A percentile compares a stretch with the other conserved stretches of the same genome.
Conservation (phyloP, 2,888 invertebrate genomes). For the Hirtodrosophila histrioides region DNA sequence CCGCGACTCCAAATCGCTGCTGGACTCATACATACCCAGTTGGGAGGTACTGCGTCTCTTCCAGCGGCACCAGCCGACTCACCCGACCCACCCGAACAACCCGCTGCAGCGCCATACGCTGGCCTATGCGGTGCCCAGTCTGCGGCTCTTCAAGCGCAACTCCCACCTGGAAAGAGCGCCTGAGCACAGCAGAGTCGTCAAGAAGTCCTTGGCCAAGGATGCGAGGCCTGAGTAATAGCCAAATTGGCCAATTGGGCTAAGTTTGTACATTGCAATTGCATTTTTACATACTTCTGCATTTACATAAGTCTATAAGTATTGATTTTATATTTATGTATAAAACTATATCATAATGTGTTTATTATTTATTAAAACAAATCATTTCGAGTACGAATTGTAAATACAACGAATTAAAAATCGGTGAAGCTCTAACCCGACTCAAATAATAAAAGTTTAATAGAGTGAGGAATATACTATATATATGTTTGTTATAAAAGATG, state of each 20-base stretch:
- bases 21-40: slow-evolving; percentile 87
- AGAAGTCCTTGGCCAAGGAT: slow-evolving; percentile 56
- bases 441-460: no score
- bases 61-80: slow-evolving; percentile 64
- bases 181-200: slow-evolving; percentile 48
- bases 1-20: slow-evolving; percentile 85
- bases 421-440: not conserved
- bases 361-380: slow-evolving; percentile 46
- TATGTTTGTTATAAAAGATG: no score
- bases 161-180: slow-evolving; percentile 23
- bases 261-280: slow-evolving; percentile 12
- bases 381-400: no score
- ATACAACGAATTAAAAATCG: not conserved
- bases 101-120: slow-evolving; percentile 56
- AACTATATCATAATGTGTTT: slow-evolving; percentile 5
- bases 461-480: no score
- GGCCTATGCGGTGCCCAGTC: slow-evolving; percentile 52
- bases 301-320: not conserved
- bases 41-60: slow-evolving; percentile 83
- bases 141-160: slow-evolving; percentile 63
- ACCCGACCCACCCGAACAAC: not conserved
- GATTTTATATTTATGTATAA: slow-evolving; percentile 5
- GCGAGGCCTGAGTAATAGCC: slow-evolving; percentile 3
- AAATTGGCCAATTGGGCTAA: slow-evolving; percentile 3
- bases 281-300: slow-evolving; percentile 8